phyloP scores from a whole-genome alignment of 2,113 vertebrate species.

The Catharus fuscescens region DNA sequence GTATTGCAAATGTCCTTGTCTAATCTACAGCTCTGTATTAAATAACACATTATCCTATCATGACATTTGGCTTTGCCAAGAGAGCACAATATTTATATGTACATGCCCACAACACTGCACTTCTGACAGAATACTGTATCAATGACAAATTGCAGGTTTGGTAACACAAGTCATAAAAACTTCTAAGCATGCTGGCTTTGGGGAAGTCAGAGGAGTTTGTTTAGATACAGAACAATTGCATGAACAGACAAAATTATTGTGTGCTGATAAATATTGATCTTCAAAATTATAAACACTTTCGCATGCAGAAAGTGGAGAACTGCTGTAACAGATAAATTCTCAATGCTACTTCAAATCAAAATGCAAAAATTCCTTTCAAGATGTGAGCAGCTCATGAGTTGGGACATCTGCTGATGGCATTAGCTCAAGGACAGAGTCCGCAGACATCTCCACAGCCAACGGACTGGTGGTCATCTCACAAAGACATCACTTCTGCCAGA shows the following conservation, averaged over 20 bases:
- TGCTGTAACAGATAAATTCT: neutral
- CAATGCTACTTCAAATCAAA: neutral
- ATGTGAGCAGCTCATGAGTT: neutral
- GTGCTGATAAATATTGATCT: neutral
- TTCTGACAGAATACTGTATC: neutral
- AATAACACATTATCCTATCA: neutral
- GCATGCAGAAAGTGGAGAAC: neutral
- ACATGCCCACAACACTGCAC: neutral
- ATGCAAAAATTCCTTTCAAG: neutral
- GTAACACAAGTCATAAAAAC: neutral
- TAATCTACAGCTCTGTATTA: conserved; percentile 2
- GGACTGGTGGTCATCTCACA: accelerated
- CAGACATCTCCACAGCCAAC: neutral
- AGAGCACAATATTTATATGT: neutral
- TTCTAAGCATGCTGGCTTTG: neutral
- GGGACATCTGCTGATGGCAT: neutral
- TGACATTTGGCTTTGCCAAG: neutral
- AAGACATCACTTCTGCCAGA: neutral
- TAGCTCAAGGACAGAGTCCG: neutral
- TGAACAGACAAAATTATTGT: neutral
- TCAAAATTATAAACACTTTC: neutral
- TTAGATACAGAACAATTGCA: neutral
- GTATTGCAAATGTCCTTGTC: neutral
- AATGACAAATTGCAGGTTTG: neutral
- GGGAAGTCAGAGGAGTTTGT: neutral